A percentile compares a stretch with the other conserved stretches of the same genome.
Conservation (phyloP, 1,140 invertebrate species). For the Ceratina japonica region DNA sequence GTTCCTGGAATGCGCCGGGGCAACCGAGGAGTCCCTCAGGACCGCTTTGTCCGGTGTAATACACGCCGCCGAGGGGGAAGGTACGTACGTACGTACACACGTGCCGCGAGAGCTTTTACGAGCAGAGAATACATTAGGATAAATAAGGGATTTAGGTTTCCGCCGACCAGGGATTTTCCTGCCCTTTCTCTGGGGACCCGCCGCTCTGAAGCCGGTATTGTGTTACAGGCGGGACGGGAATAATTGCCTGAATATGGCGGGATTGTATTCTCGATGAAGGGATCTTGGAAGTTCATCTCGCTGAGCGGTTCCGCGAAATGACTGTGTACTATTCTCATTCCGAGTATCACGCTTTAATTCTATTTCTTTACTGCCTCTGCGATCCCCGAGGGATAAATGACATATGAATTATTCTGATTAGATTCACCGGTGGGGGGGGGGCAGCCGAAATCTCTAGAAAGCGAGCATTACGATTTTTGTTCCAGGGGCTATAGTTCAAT, state of each 20-base stretch:
- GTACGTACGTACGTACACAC: constrained; percentile 57
- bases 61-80: constrained; percentile 63
- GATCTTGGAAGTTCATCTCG: background rate
- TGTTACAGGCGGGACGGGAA: background rate
- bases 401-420: background rate
- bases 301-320: no score
- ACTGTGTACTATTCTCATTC: no score
- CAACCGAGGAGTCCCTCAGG: constrained; percentile 82
- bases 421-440: background rate
- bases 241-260: constrained; percentile 13
- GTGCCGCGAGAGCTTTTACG: background rate
- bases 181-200: background rate
- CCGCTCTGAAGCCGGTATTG: background rate
- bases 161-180: background rate
- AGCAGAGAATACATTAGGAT: constrained; percentile 18
- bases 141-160: constrained; percentile 29
- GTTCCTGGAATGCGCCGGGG: constrained; percentile 92
- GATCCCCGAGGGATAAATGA: no score
- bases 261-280: background rate
- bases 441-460: no score
- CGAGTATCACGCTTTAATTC: no score
- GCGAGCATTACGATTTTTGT: constrained; percentile 11
- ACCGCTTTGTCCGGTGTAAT: constrained; percentile 63
- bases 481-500: constrained; percentile 83
- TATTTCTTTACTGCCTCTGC: no score